Evolutionary conservation across 1,140 invertebrate species (phyloP), one percentile per base, ranked within the genome.

Genomic region (Apis laboriosa): DNA sequence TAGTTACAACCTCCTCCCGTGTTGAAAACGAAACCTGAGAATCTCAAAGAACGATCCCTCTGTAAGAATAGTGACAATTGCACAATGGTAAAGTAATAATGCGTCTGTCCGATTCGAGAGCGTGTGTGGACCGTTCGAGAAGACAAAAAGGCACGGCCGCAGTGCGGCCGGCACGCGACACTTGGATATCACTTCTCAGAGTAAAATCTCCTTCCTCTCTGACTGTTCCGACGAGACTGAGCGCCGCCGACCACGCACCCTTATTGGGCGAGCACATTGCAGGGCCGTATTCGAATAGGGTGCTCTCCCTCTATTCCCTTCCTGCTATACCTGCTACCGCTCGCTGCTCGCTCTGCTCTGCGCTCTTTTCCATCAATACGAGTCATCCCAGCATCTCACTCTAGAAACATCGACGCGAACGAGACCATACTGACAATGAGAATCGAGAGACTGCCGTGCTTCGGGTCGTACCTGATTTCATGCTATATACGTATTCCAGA

Each of bases 151-250:
- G 12, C 60, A 53, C 61, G 70, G 17, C 70, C 49, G 70, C 70
- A 49, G 70, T 51, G 76, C 24, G 53, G 15, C 28, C 49, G 68
- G 66, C 56, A 43, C 72, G 53, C 60, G 60, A 71, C 63, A 58
- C 3, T 61, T 21, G 17, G 0, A 34, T 0, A 21, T 4, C 17
- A 4, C 11, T 43, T 43, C 34, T 43, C 1, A 4, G 12, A 63
- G 49, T 53, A 9, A 43, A 68, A 56, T 13, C 17, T 71, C 60
- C 3, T 11, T 67, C 76, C 3, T 70, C 63, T 60, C 3, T 68
- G 82, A 83, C 76, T 70, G 88, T 86, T 86, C 83, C 64, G 84
- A 76, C 81, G 84, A 90, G 88, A 91, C 90, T 91, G 88, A 88
- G 76, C 82, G 83, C 81, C 68, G 75, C 76, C 78, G 83, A 79